These are phyloP conservation scores for Ichneumoninae sp. DNA, from an alignment of 2,888 invertebrate species.

Conservation along the genomic window DNA sequence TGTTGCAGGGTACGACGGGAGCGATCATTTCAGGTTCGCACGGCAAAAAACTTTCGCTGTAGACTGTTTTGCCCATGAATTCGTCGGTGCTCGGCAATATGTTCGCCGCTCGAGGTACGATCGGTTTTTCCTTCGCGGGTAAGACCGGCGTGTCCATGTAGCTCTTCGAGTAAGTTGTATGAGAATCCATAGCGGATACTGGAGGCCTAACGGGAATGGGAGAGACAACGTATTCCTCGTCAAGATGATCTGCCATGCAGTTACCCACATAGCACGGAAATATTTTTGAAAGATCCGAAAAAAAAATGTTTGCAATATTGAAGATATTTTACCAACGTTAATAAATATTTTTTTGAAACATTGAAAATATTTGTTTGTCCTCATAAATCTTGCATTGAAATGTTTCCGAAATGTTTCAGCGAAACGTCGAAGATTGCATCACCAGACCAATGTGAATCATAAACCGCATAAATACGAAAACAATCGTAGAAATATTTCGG, in stretches of 20 bases:
- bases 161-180: conserved; percentile 82
- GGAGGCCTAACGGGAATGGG: conserved; percentile 73
- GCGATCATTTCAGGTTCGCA: conserved; percentile 64
- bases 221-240: background rate
- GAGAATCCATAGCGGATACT: conserved; percentile 74
- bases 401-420: too few relatives aligned
- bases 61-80: conserved; percentile 68
- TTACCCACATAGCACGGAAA: too few relatives aligned
- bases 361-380: too few relatives aligned
- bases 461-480: too few relatives aligned
- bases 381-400: too few relatives aligned
- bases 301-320: too few relatives aligned
- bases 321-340: too few relatives aligned
- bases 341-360: too few relatives aligned
- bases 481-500: too few relatives aligned
- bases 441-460: too few relatives aligned
- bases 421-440: too few relatives aligned
- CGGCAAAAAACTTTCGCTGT: conserved; percentile 78
- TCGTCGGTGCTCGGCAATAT: conserved; percentile 44
- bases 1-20: conserved; percentile 75
- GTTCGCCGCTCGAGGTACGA: conserved; percentile 56
- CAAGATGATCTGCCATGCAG: background rate
- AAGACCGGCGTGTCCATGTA: conserved; percentile 76
- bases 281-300: too few relatives aligned
- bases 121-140: conserved; percentile 66